These are phyloP conservation scores for Anarsia innoxiella DNA, from an alignment of 2,888 invertebrate species.

Conservation along the genomic window DNA sequence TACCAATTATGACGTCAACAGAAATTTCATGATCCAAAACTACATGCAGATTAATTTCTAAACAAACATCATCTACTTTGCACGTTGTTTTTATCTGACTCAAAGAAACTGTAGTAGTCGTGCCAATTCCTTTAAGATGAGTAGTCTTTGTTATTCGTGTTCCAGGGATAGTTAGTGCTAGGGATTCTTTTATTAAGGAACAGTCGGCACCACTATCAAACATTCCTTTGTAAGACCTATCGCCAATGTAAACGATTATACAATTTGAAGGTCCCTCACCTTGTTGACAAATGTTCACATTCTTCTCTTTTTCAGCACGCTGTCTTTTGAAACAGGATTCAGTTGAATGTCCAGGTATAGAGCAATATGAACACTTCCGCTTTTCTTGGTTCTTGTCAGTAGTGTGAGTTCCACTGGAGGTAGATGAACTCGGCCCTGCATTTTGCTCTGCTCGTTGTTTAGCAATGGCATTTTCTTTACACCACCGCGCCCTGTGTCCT, in stretches of 20 bases:
- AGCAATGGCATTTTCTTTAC: not conserved
- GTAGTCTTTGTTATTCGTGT: not conserved
- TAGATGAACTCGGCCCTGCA: too few species aligned
- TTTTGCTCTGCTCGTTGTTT: not conserved
- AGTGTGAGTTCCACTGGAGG: too few species aligned
- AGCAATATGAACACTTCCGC: slow-evolving; percentile 3
- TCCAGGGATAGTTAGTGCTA: slow-evolving; percentile 5
- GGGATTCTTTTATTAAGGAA: slow-evolving; percentile 5
- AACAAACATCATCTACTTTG: not conserved
- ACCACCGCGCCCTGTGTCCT: slow-evolving; percentile 8
- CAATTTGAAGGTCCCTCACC: too few species aligned
- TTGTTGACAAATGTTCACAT: slow-evolving; percentile 4
- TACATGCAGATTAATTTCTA: slow-evolving; percentile 1
- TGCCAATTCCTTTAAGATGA: slow-evolving; percentile 4
- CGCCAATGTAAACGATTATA: not conserved
- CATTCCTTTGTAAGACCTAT: not conserved
- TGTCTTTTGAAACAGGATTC: too few species aligned
- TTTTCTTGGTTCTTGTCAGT: not conserved
- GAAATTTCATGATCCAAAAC: slow-evolving; percentile 5
- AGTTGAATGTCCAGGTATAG: slow-evolving; percentile 6
- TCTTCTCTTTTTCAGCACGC: slow-evolving; percentile 8
- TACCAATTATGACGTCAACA: slow-evolving; percentile 5
- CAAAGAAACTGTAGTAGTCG: not conserved
- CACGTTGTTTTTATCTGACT: not conserved
- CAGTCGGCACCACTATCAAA: slow-evolving; percentile 9